A percentile compares a stretch with the other conserved stretches of the same genome.
Conservation (phyloP, 1,140 invertebrate species). For the Nomia melanderi region DNA sequence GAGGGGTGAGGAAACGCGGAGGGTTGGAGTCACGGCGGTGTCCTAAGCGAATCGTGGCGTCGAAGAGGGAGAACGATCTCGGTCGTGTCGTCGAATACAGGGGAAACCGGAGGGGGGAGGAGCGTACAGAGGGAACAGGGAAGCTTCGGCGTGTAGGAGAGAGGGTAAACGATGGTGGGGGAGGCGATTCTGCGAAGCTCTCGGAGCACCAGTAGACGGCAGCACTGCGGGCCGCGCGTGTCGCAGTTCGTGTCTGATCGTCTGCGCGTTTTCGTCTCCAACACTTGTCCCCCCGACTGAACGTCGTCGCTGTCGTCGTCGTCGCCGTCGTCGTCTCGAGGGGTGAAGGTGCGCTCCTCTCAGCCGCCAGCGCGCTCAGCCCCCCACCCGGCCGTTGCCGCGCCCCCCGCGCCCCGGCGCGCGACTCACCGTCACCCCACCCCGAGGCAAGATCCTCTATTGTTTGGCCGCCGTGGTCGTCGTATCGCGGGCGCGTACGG, state of each 20-base stretch:
- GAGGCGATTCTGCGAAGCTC: constrained; percentile 60
- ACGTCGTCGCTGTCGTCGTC: constrained; percentile 41
- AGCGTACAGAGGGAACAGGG: too few relatives aligned
- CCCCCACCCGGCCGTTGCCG: too few relatives aligned
- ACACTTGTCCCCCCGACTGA: constrained; percentile 50
- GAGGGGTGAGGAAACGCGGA: constrained; percentile 17
- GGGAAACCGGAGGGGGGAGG: too few relatives aligned
- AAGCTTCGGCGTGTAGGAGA: background rate
- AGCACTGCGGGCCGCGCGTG: constrained; percentile 79
- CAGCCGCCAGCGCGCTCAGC: too few relatives aligned
- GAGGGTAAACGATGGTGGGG: constrained; percentile 33
- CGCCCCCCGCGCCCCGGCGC: too few relatives aligned
- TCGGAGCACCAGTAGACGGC: constrained; percentile 78
- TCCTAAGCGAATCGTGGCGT: constrained; percentile 22
- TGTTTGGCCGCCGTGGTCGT: constrained; percentile 19
- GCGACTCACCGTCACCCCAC: constrained; percentile 7
- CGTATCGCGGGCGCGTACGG: constrained; percentile 34
- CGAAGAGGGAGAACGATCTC: background rate
- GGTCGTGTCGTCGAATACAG: constrained; percentile 1
- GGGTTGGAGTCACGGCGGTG: background rate
- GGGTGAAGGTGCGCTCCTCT: constrained; percentile 52
- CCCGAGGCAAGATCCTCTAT: constrained; percentile 18
- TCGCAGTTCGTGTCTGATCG: constrained; percentile 66
- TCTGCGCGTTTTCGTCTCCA: constrained; percentile 59
- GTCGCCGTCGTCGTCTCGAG: constrained; percentile 56